These are phyloP conservation scores for Columba janthina DNA, from an alignment of 2,113 vertebrate genomes.

Conservation along the genomic window DNA sequence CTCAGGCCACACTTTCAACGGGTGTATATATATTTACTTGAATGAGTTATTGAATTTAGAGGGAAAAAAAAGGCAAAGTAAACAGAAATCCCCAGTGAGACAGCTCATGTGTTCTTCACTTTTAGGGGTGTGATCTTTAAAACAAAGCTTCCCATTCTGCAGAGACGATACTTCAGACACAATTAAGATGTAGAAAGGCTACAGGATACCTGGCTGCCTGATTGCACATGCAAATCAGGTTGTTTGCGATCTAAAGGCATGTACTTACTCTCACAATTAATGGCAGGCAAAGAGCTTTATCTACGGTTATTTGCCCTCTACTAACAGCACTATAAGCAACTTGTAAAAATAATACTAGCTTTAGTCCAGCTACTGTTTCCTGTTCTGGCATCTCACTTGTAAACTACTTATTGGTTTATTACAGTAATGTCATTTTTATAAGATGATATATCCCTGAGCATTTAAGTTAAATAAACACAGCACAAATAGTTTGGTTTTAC, in stretches of 20 bases:
- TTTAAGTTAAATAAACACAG: slow-evolving; percentile 32
- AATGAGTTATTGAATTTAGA: not conserved
- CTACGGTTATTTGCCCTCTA: not conserved
- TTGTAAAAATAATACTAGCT: not conserved
- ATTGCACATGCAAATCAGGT: not conserved
- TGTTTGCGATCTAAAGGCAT: not conserved
- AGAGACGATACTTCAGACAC: not conserved
- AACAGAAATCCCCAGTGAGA: not conserved
- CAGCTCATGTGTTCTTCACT: not conserved
- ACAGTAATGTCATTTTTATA: not conserved
- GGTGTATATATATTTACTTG: not conserved
- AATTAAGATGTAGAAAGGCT: not conserved
- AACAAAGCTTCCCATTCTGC: not conserved
- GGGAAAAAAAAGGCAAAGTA: not conserved
- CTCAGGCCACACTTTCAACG: slow-evolving; percentile 14
- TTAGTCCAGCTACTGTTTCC: not conserved
- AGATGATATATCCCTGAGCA: not conserved
- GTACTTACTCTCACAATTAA: not conserved
- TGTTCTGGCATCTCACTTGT: not conserved
- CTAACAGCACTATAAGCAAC: not conserved
- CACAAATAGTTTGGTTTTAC: not conserved
- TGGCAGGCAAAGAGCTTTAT: not conserved
- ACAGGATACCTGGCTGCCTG: not conserved
- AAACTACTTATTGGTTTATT: not conserved
- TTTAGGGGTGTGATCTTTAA: not conserved